phyloP scores from a whole-genome alignment of 1,140 invertebrate species.

The Drosophila arawakana region DNA sequence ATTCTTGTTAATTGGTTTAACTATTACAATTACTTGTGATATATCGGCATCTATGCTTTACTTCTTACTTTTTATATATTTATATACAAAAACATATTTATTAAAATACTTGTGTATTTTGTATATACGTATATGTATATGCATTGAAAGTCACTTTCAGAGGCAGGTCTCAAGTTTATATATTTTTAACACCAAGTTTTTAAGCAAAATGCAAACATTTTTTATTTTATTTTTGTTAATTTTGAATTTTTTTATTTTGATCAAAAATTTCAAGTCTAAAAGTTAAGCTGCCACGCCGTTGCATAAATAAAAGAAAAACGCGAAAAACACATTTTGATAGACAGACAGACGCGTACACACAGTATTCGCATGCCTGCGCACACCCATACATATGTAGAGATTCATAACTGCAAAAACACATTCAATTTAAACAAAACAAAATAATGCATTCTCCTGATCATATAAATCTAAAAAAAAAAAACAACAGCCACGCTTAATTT shows the following conservation, averaged over 20 bases:
- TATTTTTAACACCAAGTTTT: conserved; percentile 16
- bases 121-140: background rate
- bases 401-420: conserved; percentile 55
- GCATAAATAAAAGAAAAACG: conserved; percentile 10
- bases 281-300: conserved; percentile 33
- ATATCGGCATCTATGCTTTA: conserved; percentile 50
- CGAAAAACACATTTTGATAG: conserved; percentile 18
- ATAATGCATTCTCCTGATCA: conserved; percentile 77
- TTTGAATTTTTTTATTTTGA: background rate
- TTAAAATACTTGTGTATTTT: conserved; percentile 12
- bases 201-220: background rate
- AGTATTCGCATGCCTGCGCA: conserved; percentile 66
- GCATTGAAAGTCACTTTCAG: conserved; percentile 9
- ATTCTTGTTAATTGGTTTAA: conserved; percentile 64
- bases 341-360: conserved; percentile 49
- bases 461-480: conserved; percentile 71
- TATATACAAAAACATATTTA: conserved; percentile 28
- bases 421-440: conserved; percentile 65
- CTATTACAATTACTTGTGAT: conserved; percentile 67
- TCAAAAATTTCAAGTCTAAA: too few species aligned
- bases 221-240: background rate
- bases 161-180: conserved; percentile 26
- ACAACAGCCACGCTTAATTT: conserved; percentile 80
- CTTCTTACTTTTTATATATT: conserved; percentile 20
- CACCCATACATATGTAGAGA: conserved; percentile 63